Conservation (phyloP, 1,140 invertebrate species). For the Pararge aegeria region DNA sequence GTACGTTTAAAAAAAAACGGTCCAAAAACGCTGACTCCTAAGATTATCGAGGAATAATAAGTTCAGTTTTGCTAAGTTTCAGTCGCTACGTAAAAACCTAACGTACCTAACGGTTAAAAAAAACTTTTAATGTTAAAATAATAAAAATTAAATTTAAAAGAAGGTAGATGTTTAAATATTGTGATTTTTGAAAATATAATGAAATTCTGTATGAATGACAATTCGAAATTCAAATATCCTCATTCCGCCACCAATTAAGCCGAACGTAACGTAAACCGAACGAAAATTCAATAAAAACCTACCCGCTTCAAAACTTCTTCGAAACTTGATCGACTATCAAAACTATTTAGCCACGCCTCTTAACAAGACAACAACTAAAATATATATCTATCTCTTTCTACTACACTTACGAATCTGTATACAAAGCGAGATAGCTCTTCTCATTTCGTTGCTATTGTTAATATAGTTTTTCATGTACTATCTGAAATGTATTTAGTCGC, state of each 20-base stretch:
- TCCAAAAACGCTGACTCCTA: too few relatives aligned
- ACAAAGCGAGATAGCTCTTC: slow-evolving; percentile 49
- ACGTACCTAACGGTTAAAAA: too few relatives aligned
- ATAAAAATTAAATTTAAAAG: too few relatives aligned
- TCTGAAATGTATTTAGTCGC: slow-evolving; percentile 31
- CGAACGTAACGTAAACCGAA: slow-evolving; percentile 17
- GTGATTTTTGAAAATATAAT: neutral
- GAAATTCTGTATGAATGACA: slow-evolving; percentile 9
- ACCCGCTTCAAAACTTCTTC: slow-evolving; percentile 68
- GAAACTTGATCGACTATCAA: slow-evolving; percentile 67
- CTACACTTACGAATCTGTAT: slow-evolving; percentile 15
- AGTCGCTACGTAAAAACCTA: too few relatives aligned
- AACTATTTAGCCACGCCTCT: slow-evolving; percentile 69
- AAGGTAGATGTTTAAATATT: too few relatives aligned
- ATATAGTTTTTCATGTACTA: slow-evolving; percentile 58
- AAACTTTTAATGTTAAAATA: too few relatives aligned
- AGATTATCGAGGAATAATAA: too few relatives aligned
- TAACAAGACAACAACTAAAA: slow-evolving; percentile 28
- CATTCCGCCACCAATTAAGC: slow-evolving; percentile 31
- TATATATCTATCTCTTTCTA: slow-evolving; percentile 47
- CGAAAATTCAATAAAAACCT: slow-evolving; percentile 71
- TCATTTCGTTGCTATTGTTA: slow-evolving; percentile 61
- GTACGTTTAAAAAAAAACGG: too few relatives aligned
- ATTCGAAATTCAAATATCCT: slow-evolving; percentile 38
- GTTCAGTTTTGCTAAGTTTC: too few relatives aligned